phyloP scores from a whole-genome alignment of 2,888 invertebrate species.

The Carterocephalus palaemon region DNA sequence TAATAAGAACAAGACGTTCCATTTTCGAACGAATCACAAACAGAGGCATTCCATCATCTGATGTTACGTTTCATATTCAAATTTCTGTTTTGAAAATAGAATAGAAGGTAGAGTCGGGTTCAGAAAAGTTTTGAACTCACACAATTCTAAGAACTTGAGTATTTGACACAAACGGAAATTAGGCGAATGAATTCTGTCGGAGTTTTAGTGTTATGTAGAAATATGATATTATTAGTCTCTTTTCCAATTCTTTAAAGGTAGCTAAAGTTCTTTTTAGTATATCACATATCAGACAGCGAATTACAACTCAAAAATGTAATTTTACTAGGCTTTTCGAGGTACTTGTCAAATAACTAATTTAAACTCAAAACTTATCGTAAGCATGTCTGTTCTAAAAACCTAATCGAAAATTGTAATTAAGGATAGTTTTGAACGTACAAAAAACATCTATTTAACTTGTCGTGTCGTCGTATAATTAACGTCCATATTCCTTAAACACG shows the following conservation, averaged over 20 bases:
- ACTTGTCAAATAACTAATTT: no score
- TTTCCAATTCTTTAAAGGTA: no score
- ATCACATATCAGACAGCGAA: no score
- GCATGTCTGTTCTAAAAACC: slow-evolving; percentile 5
- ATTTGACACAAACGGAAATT: slow-evolving; percentile 28
- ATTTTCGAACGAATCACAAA: slow-evolving; percentile 68
- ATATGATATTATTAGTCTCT: slow-evolving; percentile 20
- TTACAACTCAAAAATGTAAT: no score
- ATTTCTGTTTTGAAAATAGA: slow-evolving; percentile 56
- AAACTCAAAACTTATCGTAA: neutral
- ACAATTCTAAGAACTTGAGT: slow-evolving; percentile 16
- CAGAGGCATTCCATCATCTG: slow-evolving; percentile 61
- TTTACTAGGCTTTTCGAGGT: no score
- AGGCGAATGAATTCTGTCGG: slow-evolving; percentile 14
- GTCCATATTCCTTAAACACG: slow-evolving; percentile 76
- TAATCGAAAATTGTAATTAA: slow-evolving; percentile 13
- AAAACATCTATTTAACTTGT: slow-evolving; percentile 17
- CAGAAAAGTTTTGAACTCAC: slow-evolving; percentile 23
- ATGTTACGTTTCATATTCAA: slow-evolving; percentile 58
- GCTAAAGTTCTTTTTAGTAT: no score
- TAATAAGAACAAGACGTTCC: slow-evolving; percentile 72
- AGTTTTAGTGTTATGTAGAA: slow-evolving; percentile 5
- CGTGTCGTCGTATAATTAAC: slow-evolving; percentile 54
- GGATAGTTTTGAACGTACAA: slow-evolving; percentile 3
- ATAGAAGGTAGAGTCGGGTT: slow-evolving; percentile 30